Evolutionary conservation across 2,888 invertebrate species (phyloP).

Genomic region (Eumacrocentrus americanus): DNA sequence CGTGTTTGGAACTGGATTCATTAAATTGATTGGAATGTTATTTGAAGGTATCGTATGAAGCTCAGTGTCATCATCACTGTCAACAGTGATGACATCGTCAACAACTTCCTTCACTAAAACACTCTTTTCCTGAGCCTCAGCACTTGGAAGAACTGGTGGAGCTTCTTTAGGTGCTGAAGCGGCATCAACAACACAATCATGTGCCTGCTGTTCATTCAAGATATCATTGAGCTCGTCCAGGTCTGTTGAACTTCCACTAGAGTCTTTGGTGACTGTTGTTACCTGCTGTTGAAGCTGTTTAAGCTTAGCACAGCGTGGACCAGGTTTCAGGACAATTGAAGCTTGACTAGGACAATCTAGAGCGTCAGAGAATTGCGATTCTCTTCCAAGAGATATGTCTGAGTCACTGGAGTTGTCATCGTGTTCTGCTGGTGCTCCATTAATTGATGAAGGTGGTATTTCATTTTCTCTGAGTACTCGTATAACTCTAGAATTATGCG

Average conservation of each 20-base stretch:
- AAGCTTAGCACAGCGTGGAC: slow-evolving; percentile 49
- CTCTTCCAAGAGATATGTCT: slow-evolving; percentile 54
- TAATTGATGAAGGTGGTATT: slow-evolving; percentile 16
- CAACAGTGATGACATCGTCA: slow-evolving; percentile 36
- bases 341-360: slow-evolving; percentile 5
- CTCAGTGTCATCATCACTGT: slow-evolving; percentile 33
- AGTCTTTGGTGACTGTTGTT: no score
- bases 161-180: neutral
- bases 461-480: neutral
- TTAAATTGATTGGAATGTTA: neutral
- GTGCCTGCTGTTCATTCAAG: slow-evolving; percentile 15
- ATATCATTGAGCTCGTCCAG: slow-evolving; percentile 14
- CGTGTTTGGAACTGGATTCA: neutral
- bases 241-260: no score
- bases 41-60: neutral
- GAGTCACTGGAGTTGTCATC: slow-evolving; percentile 40
- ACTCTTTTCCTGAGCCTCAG: neutral
- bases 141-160: neutral
- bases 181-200: neutral
- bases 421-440: neutral
- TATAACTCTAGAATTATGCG: neutral
- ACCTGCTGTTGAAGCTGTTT: slow-evolving; percentile 34
- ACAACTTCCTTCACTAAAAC: neutral
- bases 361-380: slow-evolving; percentile 25
- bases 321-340: slow-evolving; percentile 42